Evolutionary conservation across 2,888 invertebrate genomes (phyloP), one percentile per base, ranked within the genome.

Genomic region (Rambutsinella grinnellia): DNA sequence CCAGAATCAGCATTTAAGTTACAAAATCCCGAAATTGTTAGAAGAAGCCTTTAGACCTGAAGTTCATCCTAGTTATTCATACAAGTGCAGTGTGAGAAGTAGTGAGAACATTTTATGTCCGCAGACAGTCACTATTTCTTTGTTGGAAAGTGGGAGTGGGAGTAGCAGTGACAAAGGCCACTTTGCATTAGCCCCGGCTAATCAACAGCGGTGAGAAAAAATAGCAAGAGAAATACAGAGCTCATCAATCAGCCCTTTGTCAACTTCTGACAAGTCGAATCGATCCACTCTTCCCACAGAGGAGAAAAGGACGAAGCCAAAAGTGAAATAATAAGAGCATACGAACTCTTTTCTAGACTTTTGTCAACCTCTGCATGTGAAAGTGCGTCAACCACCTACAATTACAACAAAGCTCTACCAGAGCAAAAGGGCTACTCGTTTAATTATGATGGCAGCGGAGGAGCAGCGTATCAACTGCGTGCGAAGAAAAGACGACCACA

Each of bases 201-300:
- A 78, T 78, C 76, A 78, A 75, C 78, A 54, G 19, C 67, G 63
- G 61, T 69, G 75, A 71, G 28, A n/a, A n/a, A n/a, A n/a, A n/a
- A n/a, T n/a, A n/a, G n/a, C n/a, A n/a, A n/a, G n/a, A n/a, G n/a
- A n/a, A n/a, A n/a, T n/a, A 54, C 56, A 24, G 51, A 63, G 62
- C 68, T 79, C 79, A 79, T 79, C 79, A 76, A 79, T 79, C 79
- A 79, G 56, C 76, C 72, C 61, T 72, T 77, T 77, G 70, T 76
- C 69, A 66, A 53, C 51, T n/a, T 44, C 15, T 68, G 71, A 79
- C 67, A 36, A 76, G 63, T 49, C 57, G 26, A 56, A 76, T 76
- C 76, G 69, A 76, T 76, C 69, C n/a, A n/a, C n/a, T n/a, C n/a
- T n/a, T n/a, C n/a, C n/a, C n/a, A 36, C 17, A 36, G 28, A 58